Evolutionary conservation across 2,888 invertebrate genomes (phyloP).

Genomic region (Ectobius pallidus): DNA sequence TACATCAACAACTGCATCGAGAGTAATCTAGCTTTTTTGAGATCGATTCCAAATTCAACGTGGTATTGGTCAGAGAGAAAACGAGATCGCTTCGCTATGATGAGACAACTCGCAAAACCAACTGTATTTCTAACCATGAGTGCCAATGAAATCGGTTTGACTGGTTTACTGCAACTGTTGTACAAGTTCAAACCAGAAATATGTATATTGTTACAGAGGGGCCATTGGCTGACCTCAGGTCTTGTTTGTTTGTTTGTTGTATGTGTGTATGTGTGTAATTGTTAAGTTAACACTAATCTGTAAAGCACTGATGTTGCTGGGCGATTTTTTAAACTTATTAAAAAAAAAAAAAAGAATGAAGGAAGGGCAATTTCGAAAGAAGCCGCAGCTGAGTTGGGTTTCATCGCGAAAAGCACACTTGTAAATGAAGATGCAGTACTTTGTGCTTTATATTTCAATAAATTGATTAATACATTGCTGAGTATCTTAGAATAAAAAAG

Average conservation of each 20-base stretch:
- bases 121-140: conserved; percentile 53
- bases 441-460: conserved; percentile 48
- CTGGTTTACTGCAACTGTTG: conserved; percentile 49
- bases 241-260: too few relatives aligned
- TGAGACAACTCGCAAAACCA: conserved; percentile 52
- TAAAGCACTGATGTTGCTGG: too few relatives aligned
- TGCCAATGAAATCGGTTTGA: conserved; percentile 54
- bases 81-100: conserved; percentile 54
- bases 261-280: too few relatives aligned
- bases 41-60: conserved; percentile 51
- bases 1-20: too few relatives aligned
- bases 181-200: conserved; percentile 48
- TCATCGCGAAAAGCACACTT: conserved; percentile 41
- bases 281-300: too few relatives aligned
- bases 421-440: conserved; percentile 50
- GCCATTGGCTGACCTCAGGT: too few relatives aligned
- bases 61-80: conserved; percentile 52
- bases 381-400: conserved; percentile 37
- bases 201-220: too few relatives aligned
- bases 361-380: not conserved
- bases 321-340: too few relatives aligned
- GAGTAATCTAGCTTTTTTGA: too few relatives aligned
- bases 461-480: too few relatives aligned
- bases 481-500: too few relatives aligned
- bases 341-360: too few relatives aligned